Evolutionary conservation across 2,113 vertebrate genomes (phyloP).

Genomic region (Monopterus albus): DNA sequence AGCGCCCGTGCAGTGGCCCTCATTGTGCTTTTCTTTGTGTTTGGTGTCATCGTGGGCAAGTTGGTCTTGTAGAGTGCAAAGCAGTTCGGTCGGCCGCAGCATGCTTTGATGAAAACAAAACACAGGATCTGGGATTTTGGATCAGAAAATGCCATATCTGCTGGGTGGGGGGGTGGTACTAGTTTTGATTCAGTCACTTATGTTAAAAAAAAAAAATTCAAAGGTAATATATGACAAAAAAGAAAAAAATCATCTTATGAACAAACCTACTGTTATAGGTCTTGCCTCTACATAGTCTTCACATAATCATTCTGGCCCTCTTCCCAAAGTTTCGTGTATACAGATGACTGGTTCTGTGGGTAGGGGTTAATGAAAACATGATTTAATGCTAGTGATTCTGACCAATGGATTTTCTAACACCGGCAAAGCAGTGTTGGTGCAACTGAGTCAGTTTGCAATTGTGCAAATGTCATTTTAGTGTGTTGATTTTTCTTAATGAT

Average conservation of each 20-base stretch:
- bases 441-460: slow-evolving; percentile 65
- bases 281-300: slow-evolving; percentile 90
- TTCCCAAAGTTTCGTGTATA: slow-evolving; percentile 78
- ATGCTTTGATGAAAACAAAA: slow-evolving; percentile 81
- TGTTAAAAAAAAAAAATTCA: slow-evolving; percentile 78
- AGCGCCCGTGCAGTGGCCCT: slow-evolving; percentile 89
- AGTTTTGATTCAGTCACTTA: slow-evolving; percentile 89
- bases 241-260: slow-evolving; percentile 79
- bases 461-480: slow-evolving; percentile 71
- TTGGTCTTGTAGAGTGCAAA: slow-evolving; percentile 90
- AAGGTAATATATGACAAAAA: slow-evolving; percentile 64
- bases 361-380: slow-evolving; percentile 37
- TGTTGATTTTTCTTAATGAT: slow-evolving; percentile 64
- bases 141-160: slow-evolving; percentile 85
- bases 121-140: slow-evolving; percentile 80
- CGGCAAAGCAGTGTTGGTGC: slow-evolving; percentile 53
- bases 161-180: slow-evolving; percentile 72
- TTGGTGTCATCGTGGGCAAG: slow-evolving; percentile 95
- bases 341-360: slow-evolving; percentile 36
- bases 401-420: slow-evolving; percentile 68
- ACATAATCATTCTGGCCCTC: slow-evolving; percentile 71
- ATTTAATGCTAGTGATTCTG: slow-evolving; percentile 55
- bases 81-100: slow-evolving; percentile 69
- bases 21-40: slow-evolving; percentile 93
- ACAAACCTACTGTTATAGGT: slow-evolving; percentile 88